Evolutionary conservation across 2,888 invertebrate species (phyloP), one percentile per base, ranked within the genome.

Genomic region (Meteorus cinctellus): DNA sequence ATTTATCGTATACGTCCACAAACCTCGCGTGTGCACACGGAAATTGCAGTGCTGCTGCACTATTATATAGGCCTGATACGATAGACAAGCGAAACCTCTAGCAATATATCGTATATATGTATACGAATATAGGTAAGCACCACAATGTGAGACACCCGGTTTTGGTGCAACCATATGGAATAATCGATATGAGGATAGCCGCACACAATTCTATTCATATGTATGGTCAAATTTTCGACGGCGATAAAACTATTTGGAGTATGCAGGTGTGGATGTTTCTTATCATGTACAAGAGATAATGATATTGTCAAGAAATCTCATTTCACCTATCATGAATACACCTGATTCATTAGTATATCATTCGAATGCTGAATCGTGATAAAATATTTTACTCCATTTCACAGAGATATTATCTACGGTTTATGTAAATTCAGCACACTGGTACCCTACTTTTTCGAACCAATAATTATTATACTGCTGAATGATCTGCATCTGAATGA

Each of bases 151-250:
- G 66, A 45, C 75, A 74, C 74, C 67, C 66, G 73, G 77, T 77
- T 80, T 79, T 72, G 77, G 80, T 80, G 77, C 78, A 78, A 78
- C 79, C 74, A 77, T 74, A 76, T 73, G 79, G 63, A 75, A 68
- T 71, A 76, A 80, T 80, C 80, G 72, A 80, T 80, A 79, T 77
- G 55, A 59, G 29, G 24, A 67, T 67, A 48, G 48, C 55, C 55
- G 19, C 55, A 55, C 55, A 55, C n/a, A 19, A 48, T 16, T 29
- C n/a, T 31, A 34, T 63, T 34, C 12, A 31, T 31, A n/a, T n/a
- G n/a, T 34, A 63, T n/a, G n/a, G 8, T 4, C 14, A 34, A 63
- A 63, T 34, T 34, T 63, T 63, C 29, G 8, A 63, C 16, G 27
- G 5, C 12, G 10, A 16, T 62, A 29, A 4, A 62, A 34, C 34